These are phyloP conservation scores for Edolisoma coerulescens DNA, from an alignment of 2,113 vertebrate species.

Conservation along the genomic window DNA sequence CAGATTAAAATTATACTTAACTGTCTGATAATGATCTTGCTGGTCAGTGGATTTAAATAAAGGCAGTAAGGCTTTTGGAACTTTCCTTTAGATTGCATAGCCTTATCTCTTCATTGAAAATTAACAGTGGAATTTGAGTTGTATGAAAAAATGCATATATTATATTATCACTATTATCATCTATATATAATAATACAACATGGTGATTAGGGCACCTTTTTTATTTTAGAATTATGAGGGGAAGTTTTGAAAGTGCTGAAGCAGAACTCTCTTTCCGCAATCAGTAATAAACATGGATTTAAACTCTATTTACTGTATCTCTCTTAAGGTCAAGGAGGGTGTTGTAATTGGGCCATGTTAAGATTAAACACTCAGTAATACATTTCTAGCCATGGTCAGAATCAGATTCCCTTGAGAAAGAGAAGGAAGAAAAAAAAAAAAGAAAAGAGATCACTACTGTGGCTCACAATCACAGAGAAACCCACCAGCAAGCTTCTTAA, in stretches of 20 bases:
- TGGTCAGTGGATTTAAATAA: neutral
- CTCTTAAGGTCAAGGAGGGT: neutral
- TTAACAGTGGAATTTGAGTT: neutral
- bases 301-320: neutral
- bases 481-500: neutral
- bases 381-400: neutral
- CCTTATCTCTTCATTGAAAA: neutral
- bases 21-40: neutral
- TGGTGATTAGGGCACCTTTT: neutral
- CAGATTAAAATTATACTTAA: neutral
- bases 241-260: neutral
- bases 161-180: neutral
- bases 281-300: neutral
- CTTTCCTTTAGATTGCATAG: neutral
- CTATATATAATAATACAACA: neutral
- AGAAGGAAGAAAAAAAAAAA: neutral
- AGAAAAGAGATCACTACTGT: neutral
- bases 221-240: neutral
- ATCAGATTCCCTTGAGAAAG: neutral
- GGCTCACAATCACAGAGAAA: neutral
- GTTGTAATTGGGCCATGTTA: neutral
- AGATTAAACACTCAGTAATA: neutral
- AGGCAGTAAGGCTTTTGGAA: neutral
- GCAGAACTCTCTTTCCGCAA: neutral
- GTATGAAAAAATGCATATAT: neutral